These are phyloP conservation scores for Plutomurus gul DNA, from an alignment of 1,140 invertebrate genomes.

Conservation along the genomic window DNA sequence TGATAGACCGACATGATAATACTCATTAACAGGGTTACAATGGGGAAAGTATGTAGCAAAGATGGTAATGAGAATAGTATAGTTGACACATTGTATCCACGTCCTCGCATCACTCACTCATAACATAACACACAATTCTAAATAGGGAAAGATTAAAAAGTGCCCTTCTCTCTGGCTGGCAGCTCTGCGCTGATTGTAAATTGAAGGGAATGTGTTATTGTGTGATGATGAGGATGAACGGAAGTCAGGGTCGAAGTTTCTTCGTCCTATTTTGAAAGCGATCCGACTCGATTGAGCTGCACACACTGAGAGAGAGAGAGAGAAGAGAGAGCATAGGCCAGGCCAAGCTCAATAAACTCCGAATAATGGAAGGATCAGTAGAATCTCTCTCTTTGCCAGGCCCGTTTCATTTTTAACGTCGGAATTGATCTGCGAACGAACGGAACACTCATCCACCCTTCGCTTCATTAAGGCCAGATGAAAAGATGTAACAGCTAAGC, in stretches of 20 bases:
- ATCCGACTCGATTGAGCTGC: neutral
- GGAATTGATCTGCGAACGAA: neutral
- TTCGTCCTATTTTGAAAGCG: neutral
- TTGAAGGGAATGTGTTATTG: neutral
- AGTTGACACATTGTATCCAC: no score
- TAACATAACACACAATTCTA: no score
- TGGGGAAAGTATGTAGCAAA: no score
- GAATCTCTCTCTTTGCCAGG: slow-evolving; percentile 20
- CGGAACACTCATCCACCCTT: neutral
- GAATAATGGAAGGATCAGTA: slow-evolving; percentile 42
- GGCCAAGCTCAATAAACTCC: slow-evolving; percentile 33
- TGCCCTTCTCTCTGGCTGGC: neutral
- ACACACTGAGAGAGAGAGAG: neutral
- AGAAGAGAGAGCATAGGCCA: neutral
- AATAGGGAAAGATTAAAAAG: neutral
- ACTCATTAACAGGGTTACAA: no score
- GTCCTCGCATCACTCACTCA: no score
- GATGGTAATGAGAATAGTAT: no score
- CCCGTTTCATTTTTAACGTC: neutral
- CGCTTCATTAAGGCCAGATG: slow-evolving; percentile 40
- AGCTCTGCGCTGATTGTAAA: neutral
- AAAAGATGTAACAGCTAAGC: slow-evolving; percentile 36
- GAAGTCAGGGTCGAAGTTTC: slow-evolving; percentile 41
- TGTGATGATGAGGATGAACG: slow-evolving; percentile 1
- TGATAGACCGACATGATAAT: no score